phyloP scores from a whole-genome alignment of 2,888 invertebrate genomes.

The Minunthozetes semirufus region DNA sequence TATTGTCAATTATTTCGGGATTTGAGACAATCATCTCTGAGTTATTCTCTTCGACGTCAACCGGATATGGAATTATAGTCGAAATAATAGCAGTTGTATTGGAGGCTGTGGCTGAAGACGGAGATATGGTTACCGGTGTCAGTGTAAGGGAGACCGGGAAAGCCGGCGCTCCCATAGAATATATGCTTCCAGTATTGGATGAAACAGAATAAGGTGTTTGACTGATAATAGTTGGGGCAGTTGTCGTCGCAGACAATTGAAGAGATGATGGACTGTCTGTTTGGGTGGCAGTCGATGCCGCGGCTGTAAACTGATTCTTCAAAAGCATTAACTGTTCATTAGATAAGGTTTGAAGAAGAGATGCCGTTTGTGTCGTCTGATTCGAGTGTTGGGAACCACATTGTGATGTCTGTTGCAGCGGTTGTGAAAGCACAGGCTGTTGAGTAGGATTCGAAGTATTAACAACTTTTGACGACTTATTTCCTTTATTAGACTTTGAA shows the following conservation, averaged over 20 bases:
- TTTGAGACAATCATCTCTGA: neutral
- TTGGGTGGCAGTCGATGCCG: constrained; percentile 41
- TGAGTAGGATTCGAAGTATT: neutral
- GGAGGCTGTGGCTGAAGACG: constrained; percentile 39
- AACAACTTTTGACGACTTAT: constrained; percentile 16
- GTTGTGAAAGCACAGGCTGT: neutral
- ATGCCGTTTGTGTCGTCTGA: constrained; percentile 42
- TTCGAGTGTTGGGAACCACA: constrained; percentile 44
- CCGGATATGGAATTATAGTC: neutral
- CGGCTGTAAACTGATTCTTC: constrained; percentile 40
- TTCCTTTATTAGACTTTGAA: constrained; percentile 35
- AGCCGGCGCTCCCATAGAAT: constrained; percentile 40
- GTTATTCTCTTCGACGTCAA: neutral
- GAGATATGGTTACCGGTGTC: constrained; percentile 39
- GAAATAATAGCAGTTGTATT: neutral
- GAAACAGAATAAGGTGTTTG: neutral
- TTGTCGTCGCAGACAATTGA: neutral
- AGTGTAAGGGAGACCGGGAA: constrained; percentile 42
- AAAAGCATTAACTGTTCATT: constrained; percentile 5
- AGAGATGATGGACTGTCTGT: neutral
- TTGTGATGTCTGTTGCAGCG: too few relatives aligned
- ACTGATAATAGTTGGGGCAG: neutral
- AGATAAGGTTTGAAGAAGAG: neutral
- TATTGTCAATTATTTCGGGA: too few relatives aligned
- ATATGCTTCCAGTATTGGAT: neutral